Percentiles rank a stretch among this genome's conserved stretches.
Conservation (phyloP, 1,140 invertebrate genomes). For the Lepidostoma basale region DNA sequence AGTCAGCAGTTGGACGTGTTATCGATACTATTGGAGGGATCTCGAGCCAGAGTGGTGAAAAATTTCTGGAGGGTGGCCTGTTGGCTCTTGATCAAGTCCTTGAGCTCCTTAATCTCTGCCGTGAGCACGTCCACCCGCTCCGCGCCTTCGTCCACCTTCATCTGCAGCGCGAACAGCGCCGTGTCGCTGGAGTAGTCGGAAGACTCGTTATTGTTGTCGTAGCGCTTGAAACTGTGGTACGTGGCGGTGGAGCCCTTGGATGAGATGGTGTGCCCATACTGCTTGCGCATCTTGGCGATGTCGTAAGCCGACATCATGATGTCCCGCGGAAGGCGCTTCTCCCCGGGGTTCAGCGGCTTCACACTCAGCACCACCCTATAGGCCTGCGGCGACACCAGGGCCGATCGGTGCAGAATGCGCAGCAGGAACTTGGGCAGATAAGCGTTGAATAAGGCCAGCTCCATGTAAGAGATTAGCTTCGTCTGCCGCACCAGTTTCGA, state of each 20-base stretch:
- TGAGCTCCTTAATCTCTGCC: conserved; percentile 68
- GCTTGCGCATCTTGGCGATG: conserved; percentile 73
- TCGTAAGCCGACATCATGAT: conserved; percentile 77
- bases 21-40: conserved; percentile 8
- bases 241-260: conserved; percentile 64
- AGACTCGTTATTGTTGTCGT: conserved; percentile 66
- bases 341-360: conserved; percentile 78
- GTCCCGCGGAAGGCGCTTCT: conserved; percentile 76
- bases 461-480: conserved; percentile 76
- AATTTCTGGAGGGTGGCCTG: conserved; percentile 58
- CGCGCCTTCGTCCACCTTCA: conserved; percentile 66
- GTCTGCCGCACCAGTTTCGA: conserved; percentile 79
- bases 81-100: conserved; percentile 61
- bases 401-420: conserved; percentile 74
- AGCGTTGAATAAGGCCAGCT: conserved; percentile 71
- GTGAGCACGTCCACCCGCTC: conserved; percentile 66
- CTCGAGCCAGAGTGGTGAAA: conserved; percentile 49
- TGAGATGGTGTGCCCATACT: conserved; percentile 69
- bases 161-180: conserved; percentile 63
- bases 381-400: conserved; percentile 75
- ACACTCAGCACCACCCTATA: conserved; percentile 79
- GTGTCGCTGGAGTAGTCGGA: conserved; percentile 58
- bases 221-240: conserved; percentile 65
- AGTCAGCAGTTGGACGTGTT: conserved; percentile 30
- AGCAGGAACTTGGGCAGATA: conserved; percentile 74